phyloP scores from a whole-genome alignment of 1,140 invertebrate species.

The Araneus ventricosus region DNA sequence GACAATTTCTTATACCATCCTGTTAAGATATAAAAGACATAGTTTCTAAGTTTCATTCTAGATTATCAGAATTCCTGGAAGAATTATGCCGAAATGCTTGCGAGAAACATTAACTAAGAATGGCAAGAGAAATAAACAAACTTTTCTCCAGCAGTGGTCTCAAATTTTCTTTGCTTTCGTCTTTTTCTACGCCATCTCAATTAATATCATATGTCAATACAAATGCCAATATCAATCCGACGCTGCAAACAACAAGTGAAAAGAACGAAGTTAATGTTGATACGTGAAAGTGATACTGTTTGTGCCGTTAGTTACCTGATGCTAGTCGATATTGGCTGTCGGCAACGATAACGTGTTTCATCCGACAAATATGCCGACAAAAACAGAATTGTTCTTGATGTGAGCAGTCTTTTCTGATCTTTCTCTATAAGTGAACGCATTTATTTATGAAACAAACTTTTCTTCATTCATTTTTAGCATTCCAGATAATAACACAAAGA shows the following conservation, averaged over 20 bases:
- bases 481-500: too few species aligned
- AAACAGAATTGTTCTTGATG: slow-evolving; percentile 25
- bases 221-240: slow-evolving; percentile 31
- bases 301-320: slow-evolving; percentile 4
- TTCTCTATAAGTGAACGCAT: background rate
- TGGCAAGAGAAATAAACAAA: background rate
- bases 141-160: background rate
- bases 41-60: background rate
- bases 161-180: background rate
- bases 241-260: slow-evolving; percentile 24
- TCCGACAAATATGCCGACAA: slow-evolving; percentile 29
- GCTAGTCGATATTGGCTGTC: slow-evolving; percentile 27
- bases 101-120: background rate
- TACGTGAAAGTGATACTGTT: slow-evolving; percentile 24
- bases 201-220: slow-evolving; percentile 43
- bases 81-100: background rate
- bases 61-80: background rate
- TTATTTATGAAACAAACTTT: background rate
- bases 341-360: slow-evolving; percentile 28
- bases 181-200: background rate
- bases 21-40: too few species aligned
- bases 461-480: too few species aligned
- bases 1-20: too few species aligned
- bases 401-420: background rate
- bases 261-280: slow-evolving; percentile 41